Evolutionary conservation across 2,113 vertebrate genomes (phyloP), one percentile per base, ranked within the genome.

Genomic region (Lonchura striata): DNA sequence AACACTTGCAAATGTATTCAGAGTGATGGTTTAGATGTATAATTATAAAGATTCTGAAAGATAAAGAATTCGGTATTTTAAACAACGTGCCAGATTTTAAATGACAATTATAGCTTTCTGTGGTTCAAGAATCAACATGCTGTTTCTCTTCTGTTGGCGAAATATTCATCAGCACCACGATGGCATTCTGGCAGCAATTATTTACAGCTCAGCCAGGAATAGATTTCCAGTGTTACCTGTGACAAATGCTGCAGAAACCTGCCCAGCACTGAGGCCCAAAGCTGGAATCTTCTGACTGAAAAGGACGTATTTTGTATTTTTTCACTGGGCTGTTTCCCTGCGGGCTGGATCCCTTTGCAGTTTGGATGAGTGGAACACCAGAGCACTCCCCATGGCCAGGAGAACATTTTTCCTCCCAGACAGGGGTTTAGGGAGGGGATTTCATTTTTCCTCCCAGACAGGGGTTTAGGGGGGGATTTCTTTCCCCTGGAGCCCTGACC

Each of bases 61-160:
- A 96, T 89, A 91, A 96, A 69, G 88, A 92, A 95, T 96, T 92
- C 78, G 91, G 70, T 95, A 93, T 96, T 96, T 95, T 95, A 96
- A 97, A 92, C 25, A 95, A 75, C 94, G 39, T 9, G n/a, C 92
- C 95, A 96, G 87, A 88, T 95, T 97, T 96, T 94, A 95, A 93
- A 94, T 75, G 37, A 87, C 96, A 93, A 86, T 82, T 94, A 96
- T 39, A 81, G 82, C 89, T 96, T 94, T 86, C 82, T 82, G 60
- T 61, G 85, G 91, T 69, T 95, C 37, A 39, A 82, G 83, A 95
- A 94, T 77, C 92, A 81, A 86, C 88, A 86, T 10, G 44, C n/a
- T 91, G 87, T 92, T 97, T 95, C 78, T 64, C 12, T 74, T 94
- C 82, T 93, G 86, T 89, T 96, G 96, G 92, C 95, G 96, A 96